These are phyloP conservation scores for Saccostrea glomerata DNA, from an alignment of 1,140 invertebrate species.

Conservation along the genomic window DNA sequence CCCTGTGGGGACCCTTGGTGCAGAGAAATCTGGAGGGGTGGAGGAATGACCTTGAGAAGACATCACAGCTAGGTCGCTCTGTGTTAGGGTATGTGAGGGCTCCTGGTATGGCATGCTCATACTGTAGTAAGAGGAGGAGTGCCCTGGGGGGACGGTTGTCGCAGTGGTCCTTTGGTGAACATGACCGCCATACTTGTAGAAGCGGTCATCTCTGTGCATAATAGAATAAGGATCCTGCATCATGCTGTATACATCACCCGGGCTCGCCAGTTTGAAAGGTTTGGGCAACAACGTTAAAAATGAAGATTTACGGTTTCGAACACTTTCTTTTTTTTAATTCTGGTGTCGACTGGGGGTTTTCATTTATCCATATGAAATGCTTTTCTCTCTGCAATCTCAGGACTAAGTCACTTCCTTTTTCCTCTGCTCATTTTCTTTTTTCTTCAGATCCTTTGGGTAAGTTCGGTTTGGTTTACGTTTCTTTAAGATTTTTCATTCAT, in stretches of 20 bases:
- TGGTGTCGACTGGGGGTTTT: background rate
- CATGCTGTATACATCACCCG: constrained; percentile 33
- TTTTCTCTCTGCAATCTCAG: background rate
- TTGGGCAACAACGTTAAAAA: background rate
- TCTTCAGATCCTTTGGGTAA: background rate
- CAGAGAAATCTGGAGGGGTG: constrained; percentile 47
- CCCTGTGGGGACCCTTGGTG: background rate
- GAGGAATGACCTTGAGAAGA: constrained; percentile 15
- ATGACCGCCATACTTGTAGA: constrained; percentile 48
- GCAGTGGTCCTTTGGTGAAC: constrained; percentile 41
- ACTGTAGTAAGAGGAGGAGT: constrained; percentile 48
- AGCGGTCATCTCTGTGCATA: constrained; percentile 60
- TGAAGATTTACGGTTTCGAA: background rate
- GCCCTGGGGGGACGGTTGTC: constrained; percentile 43
- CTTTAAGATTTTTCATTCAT: too few species aligned
- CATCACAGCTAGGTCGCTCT: constrained; percentile 54
- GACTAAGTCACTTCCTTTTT: background rate
- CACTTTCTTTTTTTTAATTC: background rate
- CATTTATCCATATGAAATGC: background rate
- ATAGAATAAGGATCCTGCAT: constrained; percentile 68
- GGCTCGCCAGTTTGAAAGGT: constrained; percentile 8
- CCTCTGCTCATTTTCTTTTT: background rate
- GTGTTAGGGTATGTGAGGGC: constrained; percentile 59
- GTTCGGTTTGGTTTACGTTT: too few species aligned
- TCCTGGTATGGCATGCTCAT: constrained; percentile 51